These are phyloP conservation scores for Xiphydria camelus DNA, from an alignment of 2,888 invertebrate genomes.

Conservation along the genomic window DNA sequence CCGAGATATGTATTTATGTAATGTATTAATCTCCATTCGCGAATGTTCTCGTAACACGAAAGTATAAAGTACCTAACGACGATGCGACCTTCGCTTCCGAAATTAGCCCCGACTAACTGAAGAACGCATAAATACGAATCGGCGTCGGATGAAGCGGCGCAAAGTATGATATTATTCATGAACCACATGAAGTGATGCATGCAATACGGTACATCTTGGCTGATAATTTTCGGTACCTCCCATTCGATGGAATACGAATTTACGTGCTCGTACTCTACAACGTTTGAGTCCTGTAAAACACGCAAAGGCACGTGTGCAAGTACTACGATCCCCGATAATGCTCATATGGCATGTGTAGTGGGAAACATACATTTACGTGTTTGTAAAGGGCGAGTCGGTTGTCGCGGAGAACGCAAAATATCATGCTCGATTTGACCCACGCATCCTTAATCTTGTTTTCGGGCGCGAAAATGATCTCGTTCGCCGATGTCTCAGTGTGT, in stretches of 20 bases:
- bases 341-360: constrained; percentile 5
- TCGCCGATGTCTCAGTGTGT: constrained; percentile 62
- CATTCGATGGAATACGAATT: constrained; percentile 39
- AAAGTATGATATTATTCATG: constrained; percentile 57
- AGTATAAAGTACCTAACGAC: constrained; percentile 33
- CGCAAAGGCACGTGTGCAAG: no score
- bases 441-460: constrained; percentile 21
- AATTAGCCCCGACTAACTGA: constrained; percentile 27
- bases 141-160: constrained; percentile 37
- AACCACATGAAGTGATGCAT: constrained; percentile 65
- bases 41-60: no score
- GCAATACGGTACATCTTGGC: constrained; percentile 44
- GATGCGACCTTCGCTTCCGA: constrained; percentile 21
- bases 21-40: no score
- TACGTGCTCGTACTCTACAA: constrained; percentile 38
- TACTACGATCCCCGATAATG: no score
- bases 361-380: constrained; percentile 33
- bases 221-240: constrained; percentile 17
- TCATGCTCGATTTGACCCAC: constrained; percentile 54
- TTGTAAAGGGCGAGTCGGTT: constrained; percentile 41
- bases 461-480: constrained; percentile 65
- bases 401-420: constrained; percentile 45
- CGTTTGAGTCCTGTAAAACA: constrained; percentile 34
- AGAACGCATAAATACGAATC: constrained; percentile 39
- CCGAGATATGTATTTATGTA: constrained; percentile 1